Percentiles rank a stretch among this genome's conserved stretches.
phyloP scores from a whole-genome alignment of 2,113 vertebrate species.

The Oreochromis spilurus region DNA sequence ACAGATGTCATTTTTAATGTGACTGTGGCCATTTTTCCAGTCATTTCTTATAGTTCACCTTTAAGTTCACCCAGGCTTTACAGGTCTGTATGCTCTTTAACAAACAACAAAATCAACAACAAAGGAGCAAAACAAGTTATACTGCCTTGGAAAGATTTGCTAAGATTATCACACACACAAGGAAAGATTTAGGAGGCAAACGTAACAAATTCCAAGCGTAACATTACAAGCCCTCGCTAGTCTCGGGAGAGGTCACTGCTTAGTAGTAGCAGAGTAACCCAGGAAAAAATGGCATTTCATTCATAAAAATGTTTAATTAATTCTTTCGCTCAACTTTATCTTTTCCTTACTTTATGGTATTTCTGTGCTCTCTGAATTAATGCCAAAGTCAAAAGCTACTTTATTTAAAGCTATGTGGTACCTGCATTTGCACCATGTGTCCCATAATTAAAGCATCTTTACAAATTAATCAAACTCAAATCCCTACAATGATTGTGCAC shows the following conservation, averaged over 20 bases:
- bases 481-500: no score
- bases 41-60: background rate
- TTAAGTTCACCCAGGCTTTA: no score
- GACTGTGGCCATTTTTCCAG: background rate
- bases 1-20: background rate
- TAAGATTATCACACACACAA: background rate
- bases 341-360: background rate
- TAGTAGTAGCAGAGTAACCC: background rate
- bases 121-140: no score
- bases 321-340: background rate
- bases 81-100: no score
- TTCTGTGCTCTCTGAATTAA: background rate
- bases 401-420: background rate
- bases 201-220: background rate
- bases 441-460: background rate
- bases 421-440: background rate
- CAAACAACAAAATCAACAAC: no score
- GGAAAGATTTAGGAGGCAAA: background rate
- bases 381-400: background rate
- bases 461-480: background rate
- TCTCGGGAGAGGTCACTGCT: background rate
- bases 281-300: background rate
- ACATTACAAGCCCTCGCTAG: background rate
- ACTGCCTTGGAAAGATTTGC: no score
- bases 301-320: background rate